Conservation (phyloP, 2,797 vertebrate species). For the Rallus crepitans region DNA sequence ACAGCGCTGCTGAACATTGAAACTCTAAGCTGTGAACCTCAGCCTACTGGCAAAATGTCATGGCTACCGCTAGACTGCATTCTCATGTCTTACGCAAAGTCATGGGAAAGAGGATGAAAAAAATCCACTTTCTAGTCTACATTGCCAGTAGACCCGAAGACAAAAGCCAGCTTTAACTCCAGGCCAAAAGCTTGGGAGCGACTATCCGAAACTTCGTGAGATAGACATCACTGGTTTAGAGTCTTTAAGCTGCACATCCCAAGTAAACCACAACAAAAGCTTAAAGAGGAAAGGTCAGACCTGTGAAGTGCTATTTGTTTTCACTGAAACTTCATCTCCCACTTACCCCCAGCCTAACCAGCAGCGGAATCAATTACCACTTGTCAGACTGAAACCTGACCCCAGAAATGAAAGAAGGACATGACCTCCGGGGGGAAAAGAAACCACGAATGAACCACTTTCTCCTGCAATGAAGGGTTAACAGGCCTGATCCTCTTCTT, state of each 20-base stretch:
- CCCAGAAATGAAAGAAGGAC: slow-evolving; percentile 91
- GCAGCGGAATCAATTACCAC: slow-evolving; percentile 97
- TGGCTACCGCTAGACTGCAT: not conserved
- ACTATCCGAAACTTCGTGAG: slow-evolving; percentile 19
- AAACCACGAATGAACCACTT: slow-evolving; percentile 55
- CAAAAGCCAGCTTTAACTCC: slow-evolving; percentile 7
- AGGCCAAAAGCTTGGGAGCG: not conserved
- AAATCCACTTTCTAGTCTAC: not conserved
- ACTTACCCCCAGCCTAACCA: slow-evolving; percentile 94
- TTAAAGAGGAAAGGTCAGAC: slow-evolving; percentile 83
- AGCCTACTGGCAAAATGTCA: not conserved
- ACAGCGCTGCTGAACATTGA: not conserved
- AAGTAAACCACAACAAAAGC: slow-evolving; percentile 83
- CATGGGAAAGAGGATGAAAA: not conserved
- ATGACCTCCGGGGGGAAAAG: slow-evolving; percentile 80
- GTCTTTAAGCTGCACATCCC: slow-evolving; percentile 69
- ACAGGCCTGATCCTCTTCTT: slow-evolving; percentile 30
- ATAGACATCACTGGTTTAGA: slow-evolving; percentile 50
- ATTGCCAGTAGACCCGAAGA: slow-evolving; percentile 7
- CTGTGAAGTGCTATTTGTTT: slow-evolving; percentile 95
- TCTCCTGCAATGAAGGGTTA: slow-evolving; percentile 64
- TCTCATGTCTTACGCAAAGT: not conserved
- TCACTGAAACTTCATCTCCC: slow-evolving; percentile 97
- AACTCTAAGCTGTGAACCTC: not conserved
- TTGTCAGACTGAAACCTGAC: slow-evolving; percentile 94